These are phyloP conservation scores for Xenopus laevis DNA, from an alignment of 2,113 vertebrate genomes.

Conservation along the genomic window DNA sequence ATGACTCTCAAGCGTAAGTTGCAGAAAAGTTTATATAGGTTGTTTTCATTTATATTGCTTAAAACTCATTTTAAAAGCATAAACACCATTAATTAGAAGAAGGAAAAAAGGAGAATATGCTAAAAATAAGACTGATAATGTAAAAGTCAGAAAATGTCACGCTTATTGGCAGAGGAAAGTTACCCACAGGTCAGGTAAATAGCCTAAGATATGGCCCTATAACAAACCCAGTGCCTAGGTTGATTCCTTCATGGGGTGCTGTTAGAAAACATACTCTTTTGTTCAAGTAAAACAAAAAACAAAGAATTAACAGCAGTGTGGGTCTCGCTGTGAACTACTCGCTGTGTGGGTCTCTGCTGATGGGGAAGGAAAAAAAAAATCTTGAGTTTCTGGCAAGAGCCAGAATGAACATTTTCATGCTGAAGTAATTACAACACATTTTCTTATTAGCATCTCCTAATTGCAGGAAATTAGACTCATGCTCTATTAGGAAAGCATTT, in stretches of 20 bases:
- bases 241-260: slow-evolving; percentile 30
- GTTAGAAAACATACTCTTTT: slow-evolving; percentile 31
- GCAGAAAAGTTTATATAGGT: no score
- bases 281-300: slow-evolving; percentile 40
- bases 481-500: slow-evolving; percentile 31
- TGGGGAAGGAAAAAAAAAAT: not conserved
- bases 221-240: slow-evolving; percentile 25
- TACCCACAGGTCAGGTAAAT: slow-evolving; percentile 6
- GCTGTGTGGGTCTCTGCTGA: slow-evolving; percentile 27
- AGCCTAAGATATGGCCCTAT: slow-evolving; percentile 23
- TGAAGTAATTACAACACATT: slow-evolving; percentile 47
- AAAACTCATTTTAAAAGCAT: no score
- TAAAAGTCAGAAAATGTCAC: no score
- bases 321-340: slow-evolving; percentile 24
- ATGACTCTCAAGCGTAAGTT: no score
- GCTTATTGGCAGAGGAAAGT: not conserved
- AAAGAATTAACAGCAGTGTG: slow-evolving; percentile 42
- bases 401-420: slow-evolving; percentile 15
- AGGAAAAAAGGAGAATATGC: no score
- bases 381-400: slow-evolving; percentile 40
- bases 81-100: no score
- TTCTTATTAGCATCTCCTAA: slow-evolving; percentile 39
- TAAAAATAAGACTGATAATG: no score
- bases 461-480: slow-evolving; percentile 46
- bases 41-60: no score